A percentile compares a stretch with the other conserved stretches of the same genome.
These are phyloP conservation scores for Telmatochromis sp. DNA, from an alignment of 2,113 vertebrate genomes.

Conservation along the genomic window DNA sequence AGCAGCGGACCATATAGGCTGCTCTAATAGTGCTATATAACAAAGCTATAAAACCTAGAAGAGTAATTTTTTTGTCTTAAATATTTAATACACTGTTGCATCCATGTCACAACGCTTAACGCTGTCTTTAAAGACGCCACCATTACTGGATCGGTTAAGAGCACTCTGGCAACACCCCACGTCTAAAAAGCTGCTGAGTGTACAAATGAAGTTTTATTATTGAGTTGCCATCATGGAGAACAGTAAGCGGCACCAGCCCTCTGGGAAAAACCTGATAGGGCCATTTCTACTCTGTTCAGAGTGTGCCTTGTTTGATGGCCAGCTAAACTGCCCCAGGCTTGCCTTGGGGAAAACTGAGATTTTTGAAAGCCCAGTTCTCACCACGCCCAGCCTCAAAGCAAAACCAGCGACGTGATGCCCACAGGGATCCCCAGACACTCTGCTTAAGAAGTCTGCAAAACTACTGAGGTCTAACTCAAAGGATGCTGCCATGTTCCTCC, in stretches of 20 bases:
- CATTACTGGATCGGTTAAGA: background rate
- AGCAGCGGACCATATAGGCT: background rate
- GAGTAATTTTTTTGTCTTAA: background rate
- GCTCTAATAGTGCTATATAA: background rate
- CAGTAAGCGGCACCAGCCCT: conserved; percentile 16
- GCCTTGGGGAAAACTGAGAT: conserved; percentile 43
- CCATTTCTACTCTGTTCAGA: conserved; percentile 39
- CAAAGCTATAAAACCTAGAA: background rate
- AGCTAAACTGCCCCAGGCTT: conserved; percentile 50
- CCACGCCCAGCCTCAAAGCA: conserved; percentile 48
- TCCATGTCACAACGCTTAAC: background rate
- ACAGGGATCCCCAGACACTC: conserved; percentile 29
- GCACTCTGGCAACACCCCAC: background rate
- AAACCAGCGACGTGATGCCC: conserved; percentile 31
- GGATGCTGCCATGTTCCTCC: conserved; percentile 10
- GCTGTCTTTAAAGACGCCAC: background rate
- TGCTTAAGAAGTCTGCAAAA: conserved; percentile 38
- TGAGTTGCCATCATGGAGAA: conserved; percentile 20
- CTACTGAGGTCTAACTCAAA: conserved; percentile 22
- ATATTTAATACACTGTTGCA: background rate
- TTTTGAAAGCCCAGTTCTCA: conserved; percentile 36
- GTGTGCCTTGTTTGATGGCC: conserved; percentile 51
- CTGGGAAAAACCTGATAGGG: conserved; percentile 32
- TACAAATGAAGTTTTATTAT: conserved; percentile 34
- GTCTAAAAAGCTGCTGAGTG: background rate